Evolutionary conservation across 2,113 vertebrate species (phyloP).

Genomic region (Pteronura brasiliensis): DNA sequence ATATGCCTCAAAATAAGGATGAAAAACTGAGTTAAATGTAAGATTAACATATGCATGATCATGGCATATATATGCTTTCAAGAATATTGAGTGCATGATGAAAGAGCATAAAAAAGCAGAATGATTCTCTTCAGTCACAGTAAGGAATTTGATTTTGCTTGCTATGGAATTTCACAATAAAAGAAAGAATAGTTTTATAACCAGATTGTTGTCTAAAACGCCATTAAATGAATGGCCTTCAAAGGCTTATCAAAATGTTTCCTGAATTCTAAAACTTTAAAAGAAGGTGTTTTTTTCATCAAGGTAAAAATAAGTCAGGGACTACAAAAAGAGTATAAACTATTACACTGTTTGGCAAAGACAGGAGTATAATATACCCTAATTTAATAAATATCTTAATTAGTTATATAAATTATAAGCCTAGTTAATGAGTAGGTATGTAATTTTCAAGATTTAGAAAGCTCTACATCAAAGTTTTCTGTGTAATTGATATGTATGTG

Average conservation of each 20-base stretch:
- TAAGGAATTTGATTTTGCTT: slow-evolving; percentile 16
- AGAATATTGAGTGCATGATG: neutral
- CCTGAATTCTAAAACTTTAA: slow-evolving; percentile 18
- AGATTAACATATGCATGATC: neutral
- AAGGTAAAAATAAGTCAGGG: slow-evolving; percentile 17
- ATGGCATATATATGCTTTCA: neutral
- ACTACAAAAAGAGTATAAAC: neutral
- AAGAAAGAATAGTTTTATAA: neutral
- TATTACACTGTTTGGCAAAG: neutral
- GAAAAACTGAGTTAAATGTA: neutral
- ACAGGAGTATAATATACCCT: neutral
- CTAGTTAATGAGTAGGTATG: neutral
- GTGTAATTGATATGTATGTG: neutral
- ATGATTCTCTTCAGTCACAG: slow-evolving; percentile 1
- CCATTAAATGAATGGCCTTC: neutral
- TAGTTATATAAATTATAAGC: neutral
- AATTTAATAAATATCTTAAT: neutral
- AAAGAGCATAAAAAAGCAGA: neutral
- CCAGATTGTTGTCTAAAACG: neutral
- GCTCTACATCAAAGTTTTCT: neutral
- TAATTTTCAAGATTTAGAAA: slow-evolving; percentile 2
- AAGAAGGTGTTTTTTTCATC: neutral
- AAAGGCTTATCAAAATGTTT: neutral
- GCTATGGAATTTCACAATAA: slow-evolving; percentile 10
- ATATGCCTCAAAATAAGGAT: slow-evolving; percentile 11